Conservation (phyloP, 2,888 invertebrate genomes). For the Plemyria rubiginata region DNA sequence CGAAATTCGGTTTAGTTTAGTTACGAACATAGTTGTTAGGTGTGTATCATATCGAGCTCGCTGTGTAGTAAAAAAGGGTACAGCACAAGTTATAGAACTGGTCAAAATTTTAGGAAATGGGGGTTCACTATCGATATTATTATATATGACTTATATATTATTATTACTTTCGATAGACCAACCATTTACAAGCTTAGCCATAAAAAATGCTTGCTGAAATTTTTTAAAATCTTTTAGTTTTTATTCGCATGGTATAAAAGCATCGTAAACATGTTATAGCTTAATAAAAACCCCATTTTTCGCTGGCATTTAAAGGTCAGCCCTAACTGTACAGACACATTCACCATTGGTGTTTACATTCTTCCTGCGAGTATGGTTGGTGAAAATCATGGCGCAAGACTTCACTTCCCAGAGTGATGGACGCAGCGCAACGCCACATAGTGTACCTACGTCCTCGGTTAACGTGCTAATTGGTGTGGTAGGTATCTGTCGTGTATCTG, state of each 20-base stretch:
- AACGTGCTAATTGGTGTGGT: background rate
- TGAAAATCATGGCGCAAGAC: too few species aligned
- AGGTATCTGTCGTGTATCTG: background rate
- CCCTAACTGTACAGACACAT: background rate
- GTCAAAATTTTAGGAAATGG: too few species aligned
- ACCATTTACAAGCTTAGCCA: background rate
- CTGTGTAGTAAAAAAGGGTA: too few species aligned
- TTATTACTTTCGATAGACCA: too few species aligned
- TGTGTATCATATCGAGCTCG: too few species aligned
- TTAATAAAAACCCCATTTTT: slow-evolving; percentile 16
- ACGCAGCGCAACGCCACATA: background rate
- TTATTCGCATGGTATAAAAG: slow-evolving; percentile 6
- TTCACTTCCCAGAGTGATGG: background rate
- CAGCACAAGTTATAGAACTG: too few species aligned
- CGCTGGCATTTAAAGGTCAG: slow-evolving; percentile 16
- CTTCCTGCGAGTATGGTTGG: too few species aligned
- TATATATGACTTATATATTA: too few species aligned
- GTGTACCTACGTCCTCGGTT: background rate
- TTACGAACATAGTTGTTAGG: too few species aligned
- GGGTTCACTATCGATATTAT: too few species aligned
- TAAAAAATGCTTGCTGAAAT: background rate
- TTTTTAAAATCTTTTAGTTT: background rate
- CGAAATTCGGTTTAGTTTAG: too few species aligned
- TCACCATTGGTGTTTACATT: background rate
- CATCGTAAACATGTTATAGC: slow-evolving; percentile 9